Base-by-base conservation (phyloP, 1,140 invertebrate species). In the Acromyrmex heyeri region DNA sequence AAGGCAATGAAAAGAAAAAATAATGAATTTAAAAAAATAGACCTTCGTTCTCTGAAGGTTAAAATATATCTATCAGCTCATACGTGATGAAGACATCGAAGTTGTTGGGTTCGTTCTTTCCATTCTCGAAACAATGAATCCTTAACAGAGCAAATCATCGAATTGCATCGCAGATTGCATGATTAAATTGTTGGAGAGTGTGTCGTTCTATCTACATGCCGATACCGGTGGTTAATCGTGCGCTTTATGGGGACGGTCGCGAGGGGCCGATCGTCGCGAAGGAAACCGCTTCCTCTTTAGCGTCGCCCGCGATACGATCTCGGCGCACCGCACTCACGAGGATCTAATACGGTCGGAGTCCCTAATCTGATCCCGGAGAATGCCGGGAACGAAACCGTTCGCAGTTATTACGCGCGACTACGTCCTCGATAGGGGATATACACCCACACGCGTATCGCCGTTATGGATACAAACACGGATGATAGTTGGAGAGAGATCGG, bases 401-500 rank as follows among this genome's bases (percentile, higher is more conserved):
- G 88, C 89, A 86, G 88, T 90, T 90, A 90, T 90, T 90, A 90
- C 89, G 86, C 86, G 86, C 75, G 61, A 64, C 88, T 76, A 87
- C 86, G 61, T 67, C 53, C 59, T 67, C 89, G 89, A 90, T 85
- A 76, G 88, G 77, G 57, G 62, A 55, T 79, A 76, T 10, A 53
- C 61, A 34, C 64, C 10, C 30, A 24, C 55, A 64, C 59, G 38
- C 48, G 34, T 67, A 34, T 55, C 30, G 65, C 16, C 76, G 64
- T 90, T 90, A 87, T 90, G 65, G 87, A 65, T 59, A 61, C 73
- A 62, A 76, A 44, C 78, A 62, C 57, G 78, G 50, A 87, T 70
- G 88, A 90, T 90, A 90, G 89, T 87, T 85, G 79, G 85, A 90
- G 89, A 90, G 86, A 90, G 88, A 90, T 90, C 88, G 79, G 38